A percentile compares a stretch with the other conserved stretches of the same genome.
These are phyloP conservation scores for Macaria notata DNA, from an alignment of 2,888 invertebrate species.

Conservation along the genomic window DNA sequence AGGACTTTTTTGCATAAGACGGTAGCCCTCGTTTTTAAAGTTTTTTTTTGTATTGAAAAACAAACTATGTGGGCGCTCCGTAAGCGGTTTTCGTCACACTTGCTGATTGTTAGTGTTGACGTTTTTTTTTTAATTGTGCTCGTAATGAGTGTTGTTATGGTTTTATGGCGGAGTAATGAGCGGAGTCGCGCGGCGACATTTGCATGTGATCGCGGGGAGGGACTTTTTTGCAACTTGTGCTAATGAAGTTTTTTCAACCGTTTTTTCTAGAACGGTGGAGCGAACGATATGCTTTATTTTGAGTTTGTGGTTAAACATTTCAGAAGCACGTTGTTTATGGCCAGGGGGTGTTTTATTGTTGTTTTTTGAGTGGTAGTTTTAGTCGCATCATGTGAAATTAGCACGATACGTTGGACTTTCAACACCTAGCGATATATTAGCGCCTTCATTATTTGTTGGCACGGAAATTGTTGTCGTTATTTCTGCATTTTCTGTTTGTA, in stretches of 20 bases:
- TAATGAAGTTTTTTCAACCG: conserved; percentile 69
- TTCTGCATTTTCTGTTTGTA: too few species aligned
- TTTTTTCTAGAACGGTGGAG: conserved; percentile 68
- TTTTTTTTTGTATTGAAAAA: conserved; percentile 67
- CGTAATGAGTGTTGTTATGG: conserved; percentile 79
- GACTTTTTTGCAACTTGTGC: conserved; percentile 69
- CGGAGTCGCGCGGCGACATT: conserved; percentile 70
- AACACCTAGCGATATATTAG: conserved; percentile 12
- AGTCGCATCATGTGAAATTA: conserved; percentile 49
- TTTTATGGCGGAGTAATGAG: conserved; percentile 77
- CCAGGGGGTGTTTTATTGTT: conserved; percentile 67
- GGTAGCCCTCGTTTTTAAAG: conserved; percentile 70
- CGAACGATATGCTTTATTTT: conserved; percentile 70
- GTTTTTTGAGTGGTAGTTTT: conserved; percentile 59
- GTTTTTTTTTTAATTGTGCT: conserved; percentile 78
- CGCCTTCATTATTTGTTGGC: neutral
- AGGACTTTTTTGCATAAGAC: conserved; percentile 81
- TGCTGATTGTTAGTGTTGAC: conserved; percentile 65
- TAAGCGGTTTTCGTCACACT: conserved; percentile 81
- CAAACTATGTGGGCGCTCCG: conserved; percentile 78
- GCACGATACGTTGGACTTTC: conserved; percentile 35
- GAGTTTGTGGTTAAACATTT: conserved; percentile 78
- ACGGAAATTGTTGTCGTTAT: neutral
- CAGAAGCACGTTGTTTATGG: conserved; percentile 70
- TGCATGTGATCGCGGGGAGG: conserved; percentile 74